Base-by-base conservation (phyloP, 2,113 vertebrate genomes). In the Abramis brama region DNA sequence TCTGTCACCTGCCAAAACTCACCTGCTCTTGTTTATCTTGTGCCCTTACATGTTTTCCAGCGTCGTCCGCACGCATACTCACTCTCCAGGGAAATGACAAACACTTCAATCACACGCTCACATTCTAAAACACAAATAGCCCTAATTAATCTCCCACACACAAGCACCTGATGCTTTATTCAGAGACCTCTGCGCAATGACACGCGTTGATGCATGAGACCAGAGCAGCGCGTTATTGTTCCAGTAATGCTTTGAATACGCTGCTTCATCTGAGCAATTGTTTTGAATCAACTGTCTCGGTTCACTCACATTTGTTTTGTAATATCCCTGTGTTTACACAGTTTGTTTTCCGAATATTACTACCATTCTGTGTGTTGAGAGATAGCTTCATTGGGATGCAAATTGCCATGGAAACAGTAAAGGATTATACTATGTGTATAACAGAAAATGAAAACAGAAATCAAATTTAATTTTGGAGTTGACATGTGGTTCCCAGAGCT, bases 161-260 rank as follows among this genome's bases (percentile, higher is more conserved):
- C 66, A 39, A 45, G 11, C 81, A 83, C 81, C 79, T 82, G 52
- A 83, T 57, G 68, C 81, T 83, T 82, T 83, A 82, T 83, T 73
- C 81, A n/a, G 66, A 83, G 81, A 57, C 68, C 81, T 83, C 81
- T 73, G 52, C 68, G 0, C 30, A 73, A 27, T 59, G 50, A 27
- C 64, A 83, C 21, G 10, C 6, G 25, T 30, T 57, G 66, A 82
- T 70, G 79, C 62, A 52, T 52, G 66, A 83, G 68, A 39, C 68
- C 50, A 43, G 66, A 55, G 50, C 66, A 19, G 27, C 47, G 3
- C 6, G 6, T 36, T 57, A 73, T 59, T 83, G 79, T 82, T 68
- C 45, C 4, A 21, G 57, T 59, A 71, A 73, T 57, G 43, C 15
- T 83, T 55, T n/a, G 9, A 83, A 39, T 73, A 83, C 39, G 13